Evolutionary conservation across 2,888 invertebrate species (phyloP), one percentile per base, ranked within the genome.

Genomic region (Eristalinus aeneus): DNA sequence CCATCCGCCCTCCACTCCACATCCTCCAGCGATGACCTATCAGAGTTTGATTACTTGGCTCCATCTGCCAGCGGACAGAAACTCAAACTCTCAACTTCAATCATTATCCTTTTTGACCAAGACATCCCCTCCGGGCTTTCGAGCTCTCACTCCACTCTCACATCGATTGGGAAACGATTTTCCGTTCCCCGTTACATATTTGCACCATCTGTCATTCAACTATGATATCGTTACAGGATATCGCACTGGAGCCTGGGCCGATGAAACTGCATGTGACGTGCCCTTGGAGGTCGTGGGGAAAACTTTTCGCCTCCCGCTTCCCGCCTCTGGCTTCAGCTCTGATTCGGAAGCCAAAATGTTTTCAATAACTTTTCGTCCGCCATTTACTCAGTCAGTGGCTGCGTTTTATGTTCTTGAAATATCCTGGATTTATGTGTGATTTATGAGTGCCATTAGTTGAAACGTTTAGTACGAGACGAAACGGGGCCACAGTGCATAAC

Each of bases 401-500:
- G 81, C 85, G 60, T 81, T 81, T 81, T 85, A 85, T 81, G 81
- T 81, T 76, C 76, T 58, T 77, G 76, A 76, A 76, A 81, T 81
- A 73, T 73, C 63, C 64, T 73, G 81, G 85, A 85, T 81, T 85
- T 81, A 69, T 77, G 67, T 85, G 81, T 85, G 85, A 85, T 85
- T 85, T 85, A 85, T 85, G 71, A 73, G 32, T 27, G 36, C 73
- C 76, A 81, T 81, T 69, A 85, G 81, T 54, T 81, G 81, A 72
- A 85, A 64, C 81, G 76, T 77, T 81, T 69, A 65, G 64, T 58
- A 39, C 22, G 31, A 53, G 61, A 54, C 53, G 56, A 6, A 34
- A 23, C n/a, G n/a, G 16, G 53, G 23, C 8, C 32, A 22, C 77
- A 77, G 32, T 79, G 75, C 54, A 72, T 39, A 58, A 67, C 67